These are phyloP conservation scores for Pantherophis vulpinus DNA, from an alignment of 2,797 vertebrate species.

Conservation along the genomic window DNA sequence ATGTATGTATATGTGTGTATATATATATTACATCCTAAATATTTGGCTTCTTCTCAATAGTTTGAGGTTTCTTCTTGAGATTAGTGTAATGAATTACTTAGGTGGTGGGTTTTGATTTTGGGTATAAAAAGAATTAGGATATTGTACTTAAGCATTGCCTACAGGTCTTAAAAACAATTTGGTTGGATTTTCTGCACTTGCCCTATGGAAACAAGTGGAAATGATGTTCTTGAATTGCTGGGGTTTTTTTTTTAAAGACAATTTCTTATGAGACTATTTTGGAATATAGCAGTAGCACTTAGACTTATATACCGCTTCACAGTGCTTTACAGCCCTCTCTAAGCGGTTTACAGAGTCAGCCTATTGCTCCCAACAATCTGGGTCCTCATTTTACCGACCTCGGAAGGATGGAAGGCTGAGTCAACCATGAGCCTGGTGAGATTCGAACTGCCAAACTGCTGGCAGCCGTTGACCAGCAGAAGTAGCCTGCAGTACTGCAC, in stretches of 20 bases:
- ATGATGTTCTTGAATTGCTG: not conserved
- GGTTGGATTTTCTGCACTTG: not conserved
- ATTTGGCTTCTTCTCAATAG: slow-evolving; percentile 60
- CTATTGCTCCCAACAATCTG: too few species aligned
- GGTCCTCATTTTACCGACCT: too few species aligned
- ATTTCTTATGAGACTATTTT: not conserved
- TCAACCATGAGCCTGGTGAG: too few species aligned
- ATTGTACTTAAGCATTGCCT: not conserved
- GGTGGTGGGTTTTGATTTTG: slow-evolving; percentile 43
- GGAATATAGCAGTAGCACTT: too few species aligned
- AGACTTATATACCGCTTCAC: too few species aligned
- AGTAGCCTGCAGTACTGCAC: too few species aligned
- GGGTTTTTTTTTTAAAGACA: not conserved
- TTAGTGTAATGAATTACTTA: slow-evolving; percentile 49
- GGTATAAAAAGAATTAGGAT: slow-evolving; percentile 45
- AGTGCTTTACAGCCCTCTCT: too few species aligned
- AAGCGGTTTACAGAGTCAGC: too few species aligned
- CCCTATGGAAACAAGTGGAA: not conserved
- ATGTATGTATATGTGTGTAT: too few species aligned
- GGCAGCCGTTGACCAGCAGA: too few species aligned
- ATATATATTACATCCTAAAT: slow-evolving; percentile 30
- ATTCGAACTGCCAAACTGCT: too few species aligned
- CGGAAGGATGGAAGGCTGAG: too few species aligned
- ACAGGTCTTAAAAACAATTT: not conserved
- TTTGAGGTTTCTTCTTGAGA: slow-evolving; percentile 48